Evolutionary conservation across 2,797 vertebrate genomes (phyloP).

Genomic region (Lophotriccus pileatus): DNA sequence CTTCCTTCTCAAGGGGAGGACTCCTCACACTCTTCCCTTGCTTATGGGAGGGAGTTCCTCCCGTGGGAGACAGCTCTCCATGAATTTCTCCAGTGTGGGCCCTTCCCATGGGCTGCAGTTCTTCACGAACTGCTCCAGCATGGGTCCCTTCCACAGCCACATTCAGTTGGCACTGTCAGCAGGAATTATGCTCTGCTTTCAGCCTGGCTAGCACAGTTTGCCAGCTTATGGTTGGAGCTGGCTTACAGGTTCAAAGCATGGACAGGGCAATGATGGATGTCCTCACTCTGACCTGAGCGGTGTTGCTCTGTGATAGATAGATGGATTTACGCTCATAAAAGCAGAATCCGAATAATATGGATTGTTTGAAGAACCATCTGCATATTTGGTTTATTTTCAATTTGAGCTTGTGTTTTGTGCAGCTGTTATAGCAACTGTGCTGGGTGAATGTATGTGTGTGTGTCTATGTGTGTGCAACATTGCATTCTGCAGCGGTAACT

Average conservation of each 20-base stretch:
- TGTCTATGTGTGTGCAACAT: neutral
- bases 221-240: neutral
- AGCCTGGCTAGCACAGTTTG: neutral
- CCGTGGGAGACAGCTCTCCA: neutral
- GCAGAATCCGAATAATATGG: neutral
- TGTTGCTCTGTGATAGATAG: neutral
- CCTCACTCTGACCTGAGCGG: neutral
- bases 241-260: neutral
- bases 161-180: neutral
- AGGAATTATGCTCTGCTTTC: neutral
- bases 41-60: neutral
- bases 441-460: neutral
- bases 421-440: neutral
- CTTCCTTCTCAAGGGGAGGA: neutral
- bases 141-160: neutral
- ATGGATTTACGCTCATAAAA: neutral
- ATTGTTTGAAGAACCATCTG: neutral
- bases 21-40: neutral
- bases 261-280: neutral
- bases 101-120: neutral
- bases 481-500: neutral
- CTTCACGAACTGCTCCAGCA: neutral
- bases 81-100: neutral
- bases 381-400: neutral
- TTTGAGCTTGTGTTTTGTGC: neutral